Percentiles rank a stretch among this genome's conserved stretches.
phyloP scores from a whole-genome alignment of 1,140 invertebrate species.

The Bombus cullumanus region DNA sequence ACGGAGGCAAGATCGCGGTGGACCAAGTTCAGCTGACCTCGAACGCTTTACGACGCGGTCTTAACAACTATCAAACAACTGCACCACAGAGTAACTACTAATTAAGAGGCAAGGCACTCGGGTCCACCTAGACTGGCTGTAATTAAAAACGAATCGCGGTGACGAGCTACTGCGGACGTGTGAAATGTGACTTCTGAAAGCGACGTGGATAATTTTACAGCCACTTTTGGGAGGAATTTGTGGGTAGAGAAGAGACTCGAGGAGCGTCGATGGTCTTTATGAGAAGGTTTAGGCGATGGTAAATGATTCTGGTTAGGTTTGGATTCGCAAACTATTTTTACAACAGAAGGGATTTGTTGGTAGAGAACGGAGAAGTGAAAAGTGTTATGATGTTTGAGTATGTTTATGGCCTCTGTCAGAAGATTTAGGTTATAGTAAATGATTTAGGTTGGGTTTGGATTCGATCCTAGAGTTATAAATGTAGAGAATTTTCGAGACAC shows the following conservation, averaged over 20 bases:
- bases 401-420: too few relatives aligned
- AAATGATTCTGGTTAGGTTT: neutral
- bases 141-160: conserved; percentile 22
- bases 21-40: conserved; percentile 3
- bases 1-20: neutral
- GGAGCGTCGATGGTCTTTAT: too few relatives aligned
- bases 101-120: conserved; percentile 19
- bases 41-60: conserved; percentile 6
- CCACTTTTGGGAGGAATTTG: neutral
- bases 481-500: too few relatives aligned
- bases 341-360: too few relatives aligned
- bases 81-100: conserved; percentile 14
- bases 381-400: neutral
- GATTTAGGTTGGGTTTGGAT: too few relatives aligned
- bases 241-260: too few relatives aligned
- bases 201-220: neutral
- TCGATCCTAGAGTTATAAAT: too few relatives aligned
- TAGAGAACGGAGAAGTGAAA: neutral
- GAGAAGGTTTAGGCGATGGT: too few relatives aligned
- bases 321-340: neutral
- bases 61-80: conserved; percentile 26
- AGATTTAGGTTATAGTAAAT: too few relatives aligned
- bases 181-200: neutral
- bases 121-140: neutral
- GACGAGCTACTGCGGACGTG: neutral